phyloP scores from a whole-genome alignment of 1,140 invertebrate genomes.

The Drosophila setifemur region DNA sequence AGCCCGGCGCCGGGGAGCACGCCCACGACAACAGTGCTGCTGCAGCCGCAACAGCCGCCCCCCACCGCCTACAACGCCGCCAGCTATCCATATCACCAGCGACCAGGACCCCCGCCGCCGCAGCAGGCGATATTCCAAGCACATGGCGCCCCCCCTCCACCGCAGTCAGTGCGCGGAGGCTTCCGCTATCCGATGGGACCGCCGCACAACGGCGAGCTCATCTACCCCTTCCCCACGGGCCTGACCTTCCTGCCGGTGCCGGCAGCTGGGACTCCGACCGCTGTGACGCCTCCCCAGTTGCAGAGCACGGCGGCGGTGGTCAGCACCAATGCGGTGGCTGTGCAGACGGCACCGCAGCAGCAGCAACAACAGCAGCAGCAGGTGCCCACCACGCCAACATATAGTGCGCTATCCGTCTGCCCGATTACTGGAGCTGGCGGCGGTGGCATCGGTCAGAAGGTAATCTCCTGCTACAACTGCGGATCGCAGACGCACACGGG shows the following conservation, averaged over 20 bases:
- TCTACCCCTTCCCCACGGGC: slow-evolving; percentile 83
- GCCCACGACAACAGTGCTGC: slow-evolving; percentile 56
- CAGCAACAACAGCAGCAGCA: slow-evolving; percentile 20
- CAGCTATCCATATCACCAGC: slow-evolving; percentile 79
- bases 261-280: slow-evolving; percentile 75
- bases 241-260: slow-evolving; percentile 78
- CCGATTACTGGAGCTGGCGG: slow-evolving; percentile 58
- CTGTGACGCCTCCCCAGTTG: slow-evolving; percentile 82
- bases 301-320: slow-evolving; percentile 76
- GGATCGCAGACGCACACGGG: slow-evolving; percentile 90
- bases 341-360: slow-evolving; percentile 51
- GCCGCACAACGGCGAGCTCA: slow-evolving; percentile 77
- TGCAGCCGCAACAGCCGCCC: slow-evolving; percentile 50
- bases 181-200: slow-evolving; percentile 82
- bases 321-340: slow-evolving; percentile 61
- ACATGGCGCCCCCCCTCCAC: slow-evolving; percentile 73
- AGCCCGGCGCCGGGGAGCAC: slow-evolving; percentile 57
- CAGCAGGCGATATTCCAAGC: slow-evolving; percentile 76
- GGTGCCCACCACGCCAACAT: slow-evolving; percentile 43
- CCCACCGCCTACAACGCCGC: slow-evolving; percentile 57
- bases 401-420: slow-evolving; percentile 53
- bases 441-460: slow-evolving; percentile 48
- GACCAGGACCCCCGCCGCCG: slow-evolving; percentile 71
- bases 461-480: slow-evolving; percentile 88
- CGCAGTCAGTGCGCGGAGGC: slow-evolving; percentile 81